Evolutionary conservation across 1,140 invertebrate genomes (phyloP).

Genomic region (Teleopsis dalmanni): DNA sequence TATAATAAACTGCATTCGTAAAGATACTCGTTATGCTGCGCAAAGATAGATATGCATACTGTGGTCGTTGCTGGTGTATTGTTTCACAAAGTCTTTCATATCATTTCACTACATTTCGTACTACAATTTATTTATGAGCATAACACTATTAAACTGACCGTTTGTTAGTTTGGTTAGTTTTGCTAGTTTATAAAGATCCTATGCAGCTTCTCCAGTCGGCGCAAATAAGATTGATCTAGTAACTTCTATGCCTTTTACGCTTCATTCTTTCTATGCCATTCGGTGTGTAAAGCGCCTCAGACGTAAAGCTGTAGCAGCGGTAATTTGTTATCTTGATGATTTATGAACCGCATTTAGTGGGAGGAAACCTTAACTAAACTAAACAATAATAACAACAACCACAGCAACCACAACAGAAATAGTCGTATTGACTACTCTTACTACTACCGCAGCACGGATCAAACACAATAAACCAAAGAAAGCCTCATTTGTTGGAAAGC

Average conservation of each 20-base stretch:
- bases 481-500: background rate
- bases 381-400: background rate
- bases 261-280: no score
- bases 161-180: background rate
- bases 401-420: background rate
- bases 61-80: no score
- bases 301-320: conserved; percentile 28
- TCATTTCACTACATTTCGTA: no score
- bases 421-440: background rate
- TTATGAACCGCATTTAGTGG: conserved; percentile 40
- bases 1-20: no score
- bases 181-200: background rate
- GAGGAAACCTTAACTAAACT: conserved; percentile 31
- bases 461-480: background rate
- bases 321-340: conserved; percentile 42
- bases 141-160: no score
- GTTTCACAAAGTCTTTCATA: no score
- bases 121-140: no score
- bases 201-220: conserved; percentile 20
- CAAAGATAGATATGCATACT: no score
- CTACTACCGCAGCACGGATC: background rate
- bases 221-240: conserved; percentile 42
- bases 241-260: conserved; percentile 33
- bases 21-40: no score
- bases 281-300: no score